These are phyloP conservation scores for Macroglossus sobrinus DNA, from an alignment of 2,113 vertebrate species.

Conservation along the genomic window DNA sequence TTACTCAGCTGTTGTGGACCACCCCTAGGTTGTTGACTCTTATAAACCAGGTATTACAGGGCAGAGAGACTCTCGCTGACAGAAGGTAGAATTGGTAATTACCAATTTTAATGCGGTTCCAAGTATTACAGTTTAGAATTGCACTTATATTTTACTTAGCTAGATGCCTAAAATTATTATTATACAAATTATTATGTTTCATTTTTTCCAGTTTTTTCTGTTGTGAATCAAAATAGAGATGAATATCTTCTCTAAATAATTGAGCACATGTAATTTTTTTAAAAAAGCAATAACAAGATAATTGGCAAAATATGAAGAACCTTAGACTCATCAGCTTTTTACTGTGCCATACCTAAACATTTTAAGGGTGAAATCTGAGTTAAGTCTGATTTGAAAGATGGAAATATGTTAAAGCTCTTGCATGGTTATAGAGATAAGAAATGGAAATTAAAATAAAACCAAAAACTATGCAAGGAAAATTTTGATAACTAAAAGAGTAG, in stretches of 20 bases:
- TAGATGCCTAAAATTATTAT: not conserved
- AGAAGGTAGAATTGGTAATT: not conserved
- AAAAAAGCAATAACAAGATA: not conserved
- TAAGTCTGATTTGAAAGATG: slow-evolving; percentile 26
- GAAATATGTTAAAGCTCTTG: slow-evolving; percentile 7
- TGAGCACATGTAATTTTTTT: not conserved
- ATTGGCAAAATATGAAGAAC: slow-evolving; percentile 21
- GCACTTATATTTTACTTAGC: not conserved
- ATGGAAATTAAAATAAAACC: slow-evolving; percentile 38
- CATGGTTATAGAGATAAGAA: not conserved
- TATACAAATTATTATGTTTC: not conserved
- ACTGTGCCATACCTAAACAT: not conserved
- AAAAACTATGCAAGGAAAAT: not conserved
- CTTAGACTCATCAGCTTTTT: not conserved
- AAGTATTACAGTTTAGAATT: not conserved
- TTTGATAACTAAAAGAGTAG: not conserved
- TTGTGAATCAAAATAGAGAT: slow-evolving; percentile 4
- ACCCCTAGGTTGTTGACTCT: not conserved
- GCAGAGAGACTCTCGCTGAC: not conserved
- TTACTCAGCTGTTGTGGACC: not conserved
- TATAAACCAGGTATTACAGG: not conserved
- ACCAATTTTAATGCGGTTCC: slow-evolving; percentile 3
- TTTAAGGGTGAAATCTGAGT: slow-evolving; percentile 1
- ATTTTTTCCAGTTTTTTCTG: not conserved
- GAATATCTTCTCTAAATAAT: slow-evolving; percentile 6